These are phyloP conservation scores for Babylonia areolata DNA, from an alignment of 1,140 invertebrate genomes.

Conservation along the genomic window DNA sequence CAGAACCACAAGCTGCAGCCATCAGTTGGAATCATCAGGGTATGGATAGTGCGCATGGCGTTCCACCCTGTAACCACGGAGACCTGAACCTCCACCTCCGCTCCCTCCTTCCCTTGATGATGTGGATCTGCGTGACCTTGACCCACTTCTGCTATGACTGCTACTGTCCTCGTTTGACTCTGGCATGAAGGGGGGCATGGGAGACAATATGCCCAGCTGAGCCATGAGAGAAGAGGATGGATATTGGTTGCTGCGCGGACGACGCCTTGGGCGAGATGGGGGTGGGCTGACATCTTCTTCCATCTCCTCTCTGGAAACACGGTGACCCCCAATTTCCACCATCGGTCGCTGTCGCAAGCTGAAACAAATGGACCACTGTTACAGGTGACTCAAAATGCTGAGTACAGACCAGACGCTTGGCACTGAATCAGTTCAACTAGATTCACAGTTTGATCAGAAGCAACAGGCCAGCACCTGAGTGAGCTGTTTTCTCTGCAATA, in stretches of 20 bases:
- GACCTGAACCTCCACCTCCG: not conserved
- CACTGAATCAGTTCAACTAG: too few relatives aligned
- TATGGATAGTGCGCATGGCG: not conserved
- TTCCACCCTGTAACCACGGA: constrained; percentile 18
- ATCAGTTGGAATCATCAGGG: constrained; percentile 6
- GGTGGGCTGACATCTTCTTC: not conserved
- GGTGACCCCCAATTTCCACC: too few relatives aligned
- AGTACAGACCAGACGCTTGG: too few relatives aligned
- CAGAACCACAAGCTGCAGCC: not conserved
- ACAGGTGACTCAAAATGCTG: too few relatives aligned
- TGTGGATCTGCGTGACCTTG: constrained; percentile 4
- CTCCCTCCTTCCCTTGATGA: not conserved
- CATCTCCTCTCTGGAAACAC: constrained; percentile 3
- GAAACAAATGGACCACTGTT: too few relatives aligned
- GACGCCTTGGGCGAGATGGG: not conserved
- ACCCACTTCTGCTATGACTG: not conserved
- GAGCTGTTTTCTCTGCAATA: too few relatives aligned
- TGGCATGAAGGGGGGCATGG: not conserved
- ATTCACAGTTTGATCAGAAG: too few relatives aligned
- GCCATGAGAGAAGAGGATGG: not conserved
- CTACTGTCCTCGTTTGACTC: not conserved
- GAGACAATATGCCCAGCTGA: not conserved
- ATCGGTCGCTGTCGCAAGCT: not conserved
- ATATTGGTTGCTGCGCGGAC: not conserved
- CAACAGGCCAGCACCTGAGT: too few relatives aligned